phyloP scores from a whole-genome alignment of 2,797 vertebrate genomes.

The Spheniscus humboldti region DNA sequence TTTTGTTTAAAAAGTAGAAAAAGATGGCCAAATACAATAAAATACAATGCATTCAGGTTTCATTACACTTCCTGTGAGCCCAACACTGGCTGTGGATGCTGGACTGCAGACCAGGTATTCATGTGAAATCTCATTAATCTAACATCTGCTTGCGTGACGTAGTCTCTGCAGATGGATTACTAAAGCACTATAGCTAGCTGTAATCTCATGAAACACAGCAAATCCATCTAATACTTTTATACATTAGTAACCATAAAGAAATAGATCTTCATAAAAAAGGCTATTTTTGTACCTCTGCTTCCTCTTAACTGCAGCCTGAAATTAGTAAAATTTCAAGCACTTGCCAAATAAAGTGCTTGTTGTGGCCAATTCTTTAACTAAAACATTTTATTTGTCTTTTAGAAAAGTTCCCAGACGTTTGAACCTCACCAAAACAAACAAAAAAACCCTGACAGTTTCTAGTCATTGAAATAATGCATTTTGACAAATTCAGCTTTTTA shows the following conservation, averaged over 20 bases:
- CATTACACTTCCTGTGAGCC: not conserved
- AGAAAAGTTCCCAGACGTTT: not conserved
- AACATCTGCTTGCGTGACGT: not conserved
- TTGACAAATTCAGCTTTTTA: not conserved
- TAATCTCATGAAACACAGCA: not conserved
- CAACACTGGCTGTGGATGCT: not conserved
- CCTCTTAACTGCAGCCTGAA: not conserved
- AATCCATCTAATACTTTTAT: not conserved
- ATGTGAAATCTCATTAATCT: not conserved
- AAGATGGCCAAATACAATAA: not conserved
- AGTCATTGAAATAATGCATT: not conserved
- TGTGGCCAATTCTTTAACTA: not conserved
- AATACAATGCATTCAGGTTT: not conserved
- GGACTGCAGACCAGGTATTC: not conserved
- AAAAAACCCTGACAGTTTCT: not conserved
- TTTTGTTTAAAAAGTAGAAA: not conserved
- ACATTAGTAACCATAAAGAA: not conserved
- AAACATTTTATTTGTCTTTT: not conserved
- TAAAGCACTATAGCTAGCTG: not conserved
- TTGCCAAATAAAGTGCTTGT: not conserved
- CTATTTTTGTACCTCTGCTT: not conserved
- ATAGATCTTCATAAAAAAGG: accelerated
- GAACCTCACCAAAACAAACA: not conserved
- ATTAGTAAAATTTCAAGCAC: not conserved
- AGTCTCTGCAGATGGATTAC: not conserved